Conservation (phyloP, 2,113 vertebrate genomes). For the Rhabdomys dilectus region DNA sequence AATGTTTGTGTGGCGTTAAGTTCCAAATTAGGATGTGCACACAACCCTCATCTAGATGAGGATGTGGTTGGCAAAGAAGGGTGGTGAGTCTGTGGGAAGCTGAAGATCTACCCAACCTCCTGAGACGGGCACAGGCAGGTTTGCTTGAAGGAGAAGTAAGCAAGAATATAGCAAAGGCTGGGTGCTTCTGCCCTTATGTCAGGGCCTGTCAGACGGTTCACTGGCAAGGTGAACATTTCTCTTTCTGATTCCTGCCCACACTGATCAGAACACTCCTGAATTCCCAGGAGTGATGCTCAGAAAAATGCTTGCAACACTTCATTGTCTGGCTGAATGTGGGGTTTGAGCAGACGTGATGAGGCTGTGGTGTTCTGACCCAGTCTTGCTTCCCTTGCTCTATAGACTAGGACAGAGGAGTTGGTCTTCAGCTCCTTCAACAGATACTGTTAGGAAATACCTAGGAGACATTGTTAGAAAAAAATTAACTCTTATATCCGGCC, state of each 20-base stretch:
- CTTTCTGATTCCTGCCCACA: background rate
- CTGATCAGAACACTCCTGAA: no score
- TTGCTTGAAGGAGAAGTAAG: background rate
- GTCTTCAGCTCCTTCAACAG: background rate
- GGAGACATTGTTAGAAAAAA: background rate
- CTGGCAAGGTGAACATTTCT: background rate
- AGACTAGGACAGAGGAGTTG: background rate
- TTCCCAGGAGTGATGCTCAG: background rate
- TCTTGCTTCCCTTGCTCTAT: background rate
- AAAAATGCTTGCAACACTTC: background rate
- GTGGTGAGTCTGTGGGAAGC: rapidly evolving
- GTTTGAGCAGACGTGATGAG: background rate
- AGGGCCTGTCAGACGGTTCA: background rate
- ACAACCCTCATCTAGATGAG: conserved; percentile 40
- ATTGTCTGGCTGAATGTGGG: background rate
- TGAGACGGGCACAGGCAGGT: background rate
- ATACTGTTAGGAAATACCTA: background rate
- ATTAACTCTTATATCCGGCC: background rate
- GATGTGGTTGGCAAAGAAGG: background rate
- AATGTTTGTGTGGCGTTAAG: conserved; percentile 67
- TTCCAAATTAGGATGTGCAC: conserved; percentile 48
- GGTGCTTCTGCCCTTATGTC: rapidly evolving
- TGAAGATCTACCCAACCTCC: background rate
- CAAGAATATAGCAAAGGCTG: background rate
- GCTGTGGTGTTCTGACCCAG: background rate